These are phyloP conservation scores for Ciconia boyciana DNA, from an alignment of 2,113 vertebrate species.

Conservation along the genomic window DNA sequence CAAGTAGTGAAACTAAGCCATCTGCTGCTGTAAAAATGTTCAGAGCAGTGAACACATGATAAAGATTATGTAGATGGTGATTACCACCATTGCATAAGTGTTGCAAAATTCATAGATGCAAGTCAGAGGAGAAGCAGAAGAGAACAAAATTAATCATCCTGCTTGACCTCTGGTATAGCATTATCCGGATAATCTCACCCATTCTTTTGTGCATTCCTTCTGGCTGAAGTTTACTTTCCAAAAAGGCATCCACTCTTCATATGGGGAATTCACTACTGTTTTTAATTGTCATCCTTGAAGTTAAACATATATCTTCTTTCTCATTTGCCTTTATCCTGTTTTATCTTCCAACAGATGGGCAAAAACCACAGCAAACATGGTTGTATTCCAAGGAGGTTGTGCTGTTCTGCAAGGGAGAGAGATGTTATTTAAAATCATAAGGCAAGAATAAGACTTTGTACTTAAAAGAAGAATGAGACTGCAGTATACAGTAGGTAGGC, in stretches of 20 bases:
- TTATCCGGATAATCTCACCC: neutral
- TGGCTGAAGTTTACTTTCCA: neutral
- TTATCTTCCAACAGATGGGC: neutral
- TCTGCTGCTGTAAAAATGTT: neutral
- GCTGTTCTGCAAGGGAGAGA: neutral
- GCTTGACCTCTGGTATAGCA: neutral
- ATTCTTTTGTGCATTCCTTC: neutral
- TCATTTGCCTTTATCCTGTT: neutral
- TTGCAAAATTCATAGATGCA: neutral
- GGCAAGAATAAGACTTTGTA: neutral
- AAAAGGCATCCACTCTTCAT: neutral
- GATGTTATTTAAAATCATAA: neutral
- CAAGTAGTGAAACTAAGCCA: neutral
- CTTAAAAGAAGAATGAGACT: neutral
- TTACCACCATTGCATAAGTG: neutral
- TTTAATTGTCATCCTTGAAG: neutral
- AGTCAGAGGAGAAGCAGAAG: neutral
- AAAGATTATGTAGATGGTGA: neutral
- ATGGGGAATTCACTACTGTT: neutral
- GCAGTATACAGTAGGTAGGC: rapidly evolving
- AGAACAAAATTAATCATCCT: neutral
- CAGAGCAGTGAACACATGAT: neutral
- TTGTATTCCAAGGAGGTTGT: neutral
- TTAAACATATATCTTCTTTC: neutral
- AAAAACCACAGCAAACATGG: neutral